Evolutionary conservation across 2,113 vertebrate species (phyloP).

Genomic region (Nanorana parkeri): DNA sequence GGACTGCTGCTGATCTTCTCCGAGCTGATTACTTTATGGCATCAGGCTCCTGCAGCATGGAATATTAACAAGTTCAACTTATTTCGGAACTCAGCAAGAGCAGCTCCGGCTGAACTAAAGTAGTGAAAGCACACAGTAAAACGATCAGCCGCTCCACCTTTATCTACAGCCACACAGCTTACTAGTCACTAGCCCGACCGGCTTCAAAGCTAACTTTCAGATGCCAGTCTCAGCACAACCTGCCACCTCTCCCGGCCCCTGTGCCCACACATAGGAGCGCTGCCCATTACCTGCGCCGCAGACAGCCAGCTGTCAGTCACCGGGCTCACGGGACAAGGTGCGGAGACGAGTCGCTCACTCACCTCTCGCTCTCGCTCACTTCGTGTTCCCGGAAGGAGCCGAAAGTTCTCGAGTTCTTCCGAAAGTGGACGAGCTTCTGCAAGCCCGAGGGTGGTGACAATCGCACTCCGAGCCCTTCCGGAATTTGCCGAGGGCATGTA

Average conservation of each 20-base stretch:
- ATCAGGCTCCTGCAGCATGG: too few species aligned
- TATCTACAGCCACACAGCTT: too few species aligned
- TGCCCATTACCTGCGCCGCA: background rate
- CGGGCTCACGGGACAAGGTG: slow-evolving; percentile 52
- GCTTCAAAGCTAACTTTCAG: too few species aligned
- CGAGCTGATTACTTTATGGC: too few species aligned
- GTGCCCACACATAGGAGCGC: background rate
- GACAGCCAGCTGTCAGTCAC: background rate
- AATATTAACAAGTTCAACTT: too few species aligned
- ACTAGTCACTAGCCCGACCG: background rate
- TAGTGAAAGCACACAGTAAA: too few species aligned
- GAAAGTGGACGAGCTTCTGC: slow-evolving; percentile 52
- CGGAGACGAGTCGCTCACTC: slow-evolving; percentile 24
- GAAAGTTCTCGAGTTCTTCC: slow-evolving; percentile 23
- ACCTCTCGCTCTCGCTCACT: slow-evolving; percentile 36
- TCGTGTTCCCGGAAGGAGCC: slow-evolving; percentile 50
- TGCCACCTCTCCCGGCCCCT: too few species aligned
- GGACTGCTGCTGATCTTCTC: too few species aligned
- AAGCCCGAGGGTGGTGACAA: slow-evolving; percentile 56
- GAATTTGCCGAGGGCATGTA: slow-evolving; percentile 67
- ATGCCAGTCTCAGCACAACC: too few species aligned
- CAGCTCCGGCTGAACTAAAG: too few species aligned
- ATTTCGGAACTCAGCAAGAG: too few species aligned
- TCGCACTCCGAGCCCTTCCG: slow-evolving; percentile 66
- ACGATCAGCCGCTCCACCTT: too few species aligned